Evolutionary conservation across 1,140 invertebrate genomes (phyloP), one percentile per base, ranked within the genome.

Genomic region (Fopius arisanus): DNA sequence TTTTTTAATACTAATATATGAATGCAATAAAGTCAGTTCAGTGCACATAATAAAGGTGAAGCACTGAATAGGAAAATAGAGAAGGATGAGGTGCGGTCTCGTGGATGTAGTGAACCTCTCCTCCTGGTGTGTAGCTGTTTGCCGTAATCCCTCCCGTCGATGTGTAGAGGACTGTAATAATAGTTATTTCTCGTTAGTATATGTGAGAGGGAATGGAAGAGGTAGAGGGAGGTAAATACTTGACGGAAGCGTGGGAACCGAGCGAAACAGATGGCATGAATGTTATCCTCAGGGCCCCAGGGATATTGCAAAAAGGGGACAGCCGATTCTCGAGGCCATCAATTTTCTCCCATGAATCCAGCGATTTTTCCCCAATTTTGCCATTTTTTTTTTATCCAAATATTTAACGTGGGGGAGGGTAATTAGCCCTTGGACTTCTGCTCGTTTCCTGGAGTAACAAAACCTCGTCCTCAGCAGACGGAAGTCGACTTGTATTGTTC

Each of bases 161-260:
- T 48, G 43, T 59, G n/a, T 48, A 48, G 16, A n/a, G n/a, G n/a
- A 37, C 19, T 26, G 4, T 59, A 28, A 59, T 59, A 59, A 59
- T 59, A 59, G 54, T 59, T 51, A 70, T 40, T 31, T 10, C 28
- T 23, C 40, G 62, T 43, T 43, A 16, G 62, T 23, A 28, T 31
- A 66, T 23, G 40, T 54, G 43, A 54, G 75, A 69, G 67, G 71
- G 59, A 72, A 65, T 62, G 77, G 78, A n/a, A 48, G 43, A 37
- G 66, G 48, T 33, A 12, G 66, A 26, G 48, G 69, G 62, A 59
- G 62, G 37, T 19, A 59, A 51, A 62, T 59, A 68, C 14, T 21
- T 76, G 78, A 70, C 83, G 83, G 83, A 85, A 86, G 85, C 84
- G 86, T 86, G 86, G 84, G 86, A 87, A 87, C 79, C 81, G 72